Conservation (phyloP, 2,888 invertebrate species). For the Taphrorychus bicolor region DNA sequence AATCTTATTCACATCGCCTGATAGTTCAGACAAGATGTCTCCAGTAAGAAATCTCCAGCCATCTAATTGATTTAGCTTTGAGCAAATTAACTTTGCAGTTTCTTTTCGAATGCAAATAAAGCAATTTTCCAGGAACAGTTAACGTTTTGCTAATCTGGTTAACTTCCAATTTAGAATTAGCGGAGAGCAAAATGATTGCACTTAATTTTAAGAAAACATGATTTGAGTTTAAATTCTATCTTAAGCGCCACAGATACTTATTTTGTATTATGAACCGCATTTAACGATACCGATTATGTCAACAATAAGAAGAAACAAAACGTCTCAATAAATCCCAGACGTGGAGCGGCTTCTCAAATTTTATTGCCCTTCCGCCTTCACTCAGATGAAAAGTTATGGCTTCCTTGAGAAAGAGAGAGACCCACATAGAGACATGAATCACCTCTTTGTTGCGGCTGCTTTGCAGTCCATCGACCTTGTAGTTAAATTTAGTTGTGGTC, state of each 20-base stretch:
- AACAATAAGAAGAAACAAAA: background rate
- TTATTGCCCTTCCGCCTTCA: background rate
- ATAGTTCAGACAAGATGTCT: background rate
- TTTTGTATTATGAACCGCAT: background rate
- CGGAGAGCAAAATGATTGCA: background rate
- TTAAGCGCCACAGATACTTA: background rate
- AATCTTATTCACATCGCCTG: background rate
- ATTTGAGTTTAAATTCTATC: background rate
- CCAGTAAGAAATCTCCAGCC: background rate
- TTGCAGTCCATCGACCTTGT: background rate
- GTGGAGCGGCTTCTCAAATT: background rate
- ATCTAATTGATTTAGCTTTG: background rate
- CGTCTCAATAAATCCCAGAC: background rate
- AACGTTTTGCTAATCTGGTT: background rate
- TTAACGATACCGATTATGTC: too few species aligned
- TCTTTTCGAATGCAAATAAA: background rate
- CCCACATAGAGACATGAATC: background rate
- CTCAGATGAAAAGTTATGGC: background rate
- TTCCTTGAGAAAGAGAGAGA: background rate
- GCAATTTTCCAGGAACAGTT: background rate
- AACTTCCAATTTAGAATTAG: background rate
- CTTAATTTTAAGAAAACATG: background rate
- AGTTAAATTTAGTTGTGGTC: background rate
- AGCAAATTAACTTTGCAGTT: background rate
- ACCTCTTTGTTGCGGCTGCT: background rate